Conservation (phyloP, 2,797 vertebrate genomes). For the Gymnoscopelus braueri region DNA sequence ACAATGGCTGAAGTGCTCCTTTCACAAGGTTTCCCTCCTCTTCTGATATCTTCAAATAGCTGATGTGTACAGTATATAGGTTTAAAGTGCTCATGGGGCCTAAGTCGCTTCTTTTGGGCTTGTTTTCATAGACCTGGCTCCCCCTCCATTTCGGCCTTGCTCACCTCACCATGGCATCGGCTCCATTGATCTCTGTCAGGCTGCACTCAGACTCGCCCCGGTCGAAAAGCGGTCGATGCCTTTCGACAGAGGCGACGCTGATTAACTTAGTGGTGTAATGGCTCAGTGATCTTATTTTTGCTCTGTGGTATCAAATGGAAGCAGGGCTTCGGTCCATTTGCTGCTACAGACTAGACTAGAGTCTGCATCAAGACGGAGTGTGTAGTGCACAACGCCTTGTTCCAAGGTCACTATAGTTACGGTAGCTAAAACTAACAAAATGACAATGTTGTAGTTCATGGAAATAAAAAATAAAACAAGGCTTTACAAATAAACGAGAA, state of each 20-base stretch:
- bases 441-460: too few relatives aligned
- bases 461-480: too few relatives aligned
- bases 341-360: neutral
- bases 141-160: neutral
- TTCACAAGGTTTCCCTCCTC: too few relatives aligned
- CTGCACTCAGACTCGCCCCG: conserved; percentile 1
- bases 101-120: too few relatives aligned
- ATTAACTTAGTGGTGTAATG: conserved; percentile 1
- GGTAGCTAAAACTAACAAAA: too few relatives aligned
- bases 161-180: neutral
- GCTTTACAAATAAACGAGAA: too few relatives aligned
- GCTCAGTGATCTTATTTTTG: neutral
- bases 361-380: neutral
- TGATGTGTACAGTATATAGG: too few relatives aligned
- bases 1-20: too few relatives aligned
- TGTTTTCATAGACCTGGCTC: neutral
- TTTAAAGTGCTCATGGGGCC: too few relatives aligned
- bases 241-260: neutral
- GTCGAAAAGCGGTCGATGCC: neutral
- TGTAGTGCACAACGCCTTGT: neutral
- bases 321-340: neutral
- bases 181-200: conserved; percentile 19
- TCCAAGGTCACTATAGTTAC: too few relatives aligned
- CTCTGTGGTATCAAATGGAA: neutral
- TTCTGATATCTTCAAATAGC: too few relatives aligned